Conservation (phyloP, 2,888 invertebrate genomes). For the Sminthurides aquaticus region DNA sequence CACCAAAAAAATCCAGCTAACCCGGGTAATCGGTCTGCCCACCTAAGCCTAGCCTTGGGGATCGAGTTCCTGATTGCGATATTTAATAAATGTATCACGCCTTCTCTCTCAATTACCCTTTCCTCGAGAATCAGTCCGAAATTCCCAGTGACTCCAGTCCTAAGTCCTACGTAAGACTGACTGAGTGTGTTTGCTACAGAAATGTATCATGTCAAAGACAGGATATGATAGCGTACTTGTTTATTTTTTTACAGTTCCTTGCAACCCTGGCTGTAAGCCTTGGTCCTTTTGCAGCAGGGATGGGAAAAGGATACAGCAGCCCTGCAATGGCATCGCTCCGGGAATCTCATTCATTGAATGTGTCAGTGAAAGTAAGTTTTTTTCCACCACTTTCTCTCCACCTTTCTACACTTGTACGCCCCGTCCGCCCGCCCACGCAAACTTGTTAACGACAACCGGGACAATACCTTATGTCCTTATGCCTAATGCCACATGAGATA, state of each 20-base stretch:
- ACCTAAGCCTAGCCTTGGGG: no score
- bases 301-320: slow-evolving; percentile 75
- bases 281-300: slow-evolving; percentile 69
- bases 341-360: slow-evolving; percentile 46
- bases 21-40: no score
- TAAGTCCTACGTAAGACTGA: background rate
- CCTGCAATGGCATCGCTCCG: slow-evolving; percentile 71
- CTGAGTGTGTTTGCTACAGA: background rate
- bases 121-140: no score
- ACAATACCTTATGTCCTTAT: background rate
- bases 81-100: no score
- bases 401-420: no score
- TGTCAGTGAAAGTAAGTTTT: background rate
- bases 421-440: background rate
- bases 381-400: background rate
- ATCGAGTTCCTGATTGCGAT: no score
- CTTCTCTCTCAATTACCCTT: no score
- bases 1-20: no score
- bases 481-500: background rate
- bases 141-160: no score
- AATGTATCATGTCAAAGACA: background rate
- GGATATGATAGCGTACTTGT: background rate
- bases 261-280: slow-evolving; percentile 71
- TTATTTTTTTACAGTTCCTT: slow-evolving; percentile 54
- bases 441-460: background rate